Evolutionary conservation across 2,113 vertebrate species (phyloP).

Genomic region (Paramormyrops kingsleyae): DNA sequence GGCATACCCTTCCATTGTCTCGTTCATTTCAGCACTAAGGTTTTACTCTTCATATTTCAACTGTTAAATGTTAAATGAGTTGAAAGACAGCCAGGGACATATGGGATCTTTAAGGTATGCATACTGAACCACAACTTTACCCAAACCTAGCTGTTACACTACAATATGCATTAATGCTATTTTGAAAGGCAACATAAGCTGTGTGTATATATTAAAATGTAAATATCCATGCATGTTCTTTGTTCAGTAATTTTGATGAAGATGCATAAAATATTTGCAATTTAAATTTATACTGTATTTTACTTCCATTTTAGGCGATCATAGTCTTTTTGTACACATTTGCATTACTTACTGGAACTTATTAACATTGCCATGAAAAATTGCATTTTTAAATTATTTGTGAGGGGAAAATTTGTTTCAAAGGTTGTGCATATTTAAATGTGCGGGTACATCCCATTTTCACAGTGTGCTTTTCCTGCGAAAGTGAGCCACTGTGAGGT

Average conservation of each 20-base stretch:
- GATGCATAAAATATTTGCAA: not conserved
- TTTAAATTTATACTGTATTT: not conserved
- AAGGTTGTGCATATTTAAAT: not conserved
- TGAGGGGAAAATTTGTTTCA: not conserved
- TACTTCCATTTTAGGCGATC: not conserved
- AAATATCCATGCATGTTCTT: not conserved
- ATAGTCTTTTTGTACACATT: not conserved
- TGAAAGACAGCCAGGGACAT: not conserved
- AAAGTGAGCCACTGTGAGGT: not conserved
- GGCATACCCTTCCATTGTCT: not conserved
- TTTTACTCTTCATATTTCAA: not conserved
- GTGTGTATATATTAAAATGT: not conserved
- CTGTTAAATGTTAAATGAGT: not conserved
- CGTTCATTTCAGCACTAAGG: not conserved
- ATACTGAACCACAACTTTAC: not conserved
- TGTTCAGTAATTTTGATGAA: not conserved
- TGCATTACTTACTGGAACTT: not conserved
- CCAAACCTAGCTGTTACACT: not conserved
- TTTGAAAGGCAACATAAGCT: not conserved
- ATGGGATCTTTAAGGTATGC: not conserved
- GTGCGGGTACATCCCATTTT: not conserved
- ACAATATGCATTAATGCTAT: not conserved
- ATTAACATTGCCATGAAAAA: not conserved
- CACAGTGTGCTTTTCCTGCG: not conserved
- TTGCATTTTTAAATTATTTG: not conserved